Evolutionary conservation across 2,797 vertebrate species (phyloP).

Genomic region (Urosaurus nigricauda): DNA sequence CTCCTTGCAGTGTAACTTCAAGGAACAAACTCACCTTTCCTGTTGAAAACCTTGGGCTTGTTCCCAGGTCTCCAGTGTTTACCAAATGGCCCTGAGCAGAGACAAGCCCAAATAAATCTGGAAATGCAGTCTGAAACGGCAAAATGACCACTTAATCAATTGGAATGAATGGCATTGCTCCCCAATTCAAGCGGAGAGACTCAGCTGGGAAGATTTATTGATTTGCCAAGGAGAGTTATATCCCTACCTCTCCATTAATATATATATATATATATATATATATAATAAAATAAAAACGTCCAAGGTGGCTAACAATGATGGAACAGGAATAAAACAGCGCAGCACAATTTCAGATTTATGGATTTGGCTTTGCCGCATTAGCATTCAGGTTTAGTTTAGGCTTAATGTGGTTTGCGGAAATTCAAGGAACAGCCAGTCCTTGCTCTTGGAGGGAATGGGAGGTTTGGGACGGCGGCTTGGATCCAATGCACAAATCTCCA

Average conservation of each 20-base stretch:
- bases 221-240: background rate
- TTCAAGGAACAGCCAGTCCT: background rate
- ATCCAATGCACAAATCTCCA: no score
- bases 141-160: constrained; percentile 1
- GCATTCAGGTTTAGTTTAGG: background rate
- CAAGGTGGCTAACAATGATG: background rate
- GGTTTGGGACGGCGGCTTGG: background rate
- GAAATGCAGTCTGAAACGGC: background rate
- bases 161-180: background rate
- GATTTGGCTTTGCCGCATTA: background rate
- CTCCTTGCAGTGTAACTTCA: background rate
- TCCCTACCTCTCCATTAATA: background rate
- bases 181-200: background rate
- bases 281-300: no score
- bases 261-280: no score
- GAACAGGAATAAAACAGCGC: background rate
- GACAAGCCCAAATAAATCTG: background rate
- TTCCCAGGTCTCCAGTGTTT: constrained; percentile 4
- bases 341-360: background rate
- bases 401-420: background rate
- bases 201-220: background rate
- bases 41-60: background rate
- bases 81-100: background rate
- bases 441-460: no score
- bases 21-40: background rate